phyloP scores from a whole-genome alignment of 2,888 invertebrate genomes.

The Drosophila mettleri region DNA sequence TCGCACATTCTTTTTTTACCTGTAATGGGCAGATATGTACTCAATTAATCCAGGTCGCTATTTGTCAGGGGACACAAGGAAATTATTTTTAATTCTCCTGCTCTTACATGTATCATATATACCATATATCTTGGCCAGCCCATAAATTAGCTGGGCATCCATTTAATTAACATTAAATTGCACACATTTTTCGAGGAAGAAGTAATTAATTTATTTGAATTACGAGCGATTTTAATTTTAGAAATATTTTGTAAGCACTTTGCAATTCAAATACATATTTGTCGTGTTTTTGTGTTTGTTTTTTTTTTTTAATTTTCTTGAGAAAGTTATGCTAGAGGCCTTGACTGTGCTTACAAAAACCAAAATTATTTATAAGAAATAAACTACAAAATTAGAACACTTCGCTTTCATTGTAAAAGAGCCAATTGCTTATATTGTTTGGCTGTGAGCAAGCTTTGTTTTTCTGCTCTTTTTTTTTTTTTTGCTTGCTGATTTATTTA shows the following conservation, averaged over 20 bases:
- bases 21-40: conserved; percentile 14
- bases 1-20: conserved; percentile 13
- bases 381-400: conserved; percentile 55
- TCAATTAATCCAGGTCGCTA: background rate
- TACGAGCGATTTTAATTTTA: conserved; percentile 30
- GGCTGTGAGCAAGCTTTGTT: background rate
- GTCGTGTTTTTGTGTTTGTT: too few species aligned
- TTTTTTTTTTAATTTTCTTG: conserved; percentile 11
- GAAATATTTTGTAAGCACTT: conserved; percentile 37
- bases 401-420: conserved; percentile 50
- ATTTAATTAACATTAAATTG: conserved; percentile 49
- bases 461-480: conserved; percentile 1
- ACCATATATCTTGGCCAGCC: background rate
- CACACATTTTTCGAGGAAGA: conserved; percentile 32
- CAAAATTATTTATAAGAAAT: conserved; percentile 38
- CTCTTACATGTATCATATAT: background rate
- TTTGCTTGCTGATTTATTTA: conserved; percentile 41
- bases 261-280: conserved; percentile 19
- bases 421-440: conserved; percentile 17
- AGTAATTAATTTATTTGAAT: conserved; percentile 41
- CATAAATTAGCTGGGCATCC: background rate
- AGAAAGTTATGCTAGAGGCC: conserved; percentile 49
- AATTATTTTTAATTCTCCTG: background rate
- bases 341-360: conserved; percentile 47
- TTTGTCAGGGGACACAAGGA: background rate